phyloP scores from a whole-genome alignment of 2,888 invertebrate genomes.

The Rotaria magnacalcarata region DNA sequence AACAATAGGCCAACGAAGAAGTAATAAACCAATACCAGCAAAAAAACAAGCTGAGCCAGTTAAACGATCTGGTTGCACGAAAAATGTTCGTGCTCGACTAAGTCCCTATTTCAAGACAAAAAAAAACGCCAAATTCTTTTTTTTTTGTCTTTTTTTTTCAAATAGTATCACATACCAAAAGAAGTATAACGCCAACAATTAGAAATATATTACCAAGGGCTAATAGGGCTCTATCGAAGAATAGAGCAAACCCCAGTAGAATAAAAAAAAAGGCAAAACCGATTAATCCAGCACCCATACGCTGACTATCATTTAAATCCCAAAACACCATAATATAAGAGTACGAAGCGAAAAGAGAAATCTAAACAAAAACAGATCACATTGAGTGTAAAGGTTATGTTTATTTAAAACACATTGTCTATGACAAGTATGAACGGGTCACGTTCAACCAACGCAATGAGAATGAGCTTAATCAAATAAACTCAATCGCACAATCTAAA shows the following conservation, averaged over 20 bases:
- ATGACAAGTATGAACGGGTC: neutral
- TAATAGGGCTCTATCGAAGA: slow-evolving; percentile 11
- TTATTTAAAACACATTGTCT: slow-evolving; percentile 1
- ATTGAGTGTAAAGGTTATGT: slow-evolving; percentile 12
- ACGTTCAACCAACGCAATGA: slow-evolving; percentile 6
- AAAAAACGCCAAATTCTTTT: neutral
- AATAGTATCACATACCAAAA: neutral
- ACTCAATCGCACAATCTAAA: neutral
- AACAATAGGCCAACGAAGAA: slow-evolving; percentile 33
- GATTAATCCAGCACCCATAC: neutral
- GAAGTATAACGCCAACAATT: slow-evolving; percentile 23
- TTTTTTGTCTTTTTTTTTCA: neutral
- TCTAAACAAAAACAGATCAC: slow-evolving; percentile 4
- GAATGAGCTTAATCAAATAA: slow-evolving; percentile 15
- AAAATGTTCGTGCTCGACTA: slow-evolving; percentile 18
- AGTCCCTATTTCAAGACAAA: neutral
- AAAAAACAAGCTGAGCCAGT: slow-evolving; percentile 15
- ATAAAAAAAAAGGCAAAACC: slow-evolving; percentile 34
- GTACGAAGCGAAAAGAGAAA: neutral
- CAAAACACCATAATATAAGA: neutral
- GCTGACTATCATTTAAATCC: slow-evolving; percentile 28
- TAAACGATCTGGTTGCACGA: slow-evolving; percentile 20
- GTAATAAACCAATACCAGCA: slow-evolving; percentile 10
- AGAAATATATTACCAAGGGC: slow-evolving; percentile 35
- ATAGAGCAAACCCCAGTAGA: neutral